Evolutionary conservation across 2,113 vertebrate species (phyloP).

Genomic region (Raja brachyura): DNA sequence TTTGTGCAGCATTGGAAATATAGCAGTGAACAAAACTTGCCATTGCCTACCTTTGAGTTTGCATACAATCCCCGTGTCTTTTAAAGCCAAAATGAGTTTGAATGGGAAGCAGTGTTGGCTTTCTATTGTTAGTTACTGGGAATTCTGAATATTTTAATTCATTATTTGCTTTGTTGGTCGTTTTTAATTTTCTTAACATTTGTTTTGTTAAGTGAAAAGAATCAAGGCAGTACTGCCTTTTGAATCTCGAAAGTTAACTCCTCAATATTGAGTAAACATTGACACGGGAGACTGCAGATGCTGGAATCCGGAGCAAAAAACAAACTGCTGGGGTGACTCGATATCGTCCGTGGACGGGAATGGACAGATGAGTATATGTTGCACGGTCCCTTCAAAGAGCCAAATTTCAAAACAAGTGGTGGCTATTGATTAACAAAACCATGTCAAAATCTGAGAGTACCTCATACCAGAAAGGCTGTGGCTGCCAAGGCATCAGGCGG

Average conservation of each 20-base stretch:
- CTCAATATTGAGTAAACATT: neutral
- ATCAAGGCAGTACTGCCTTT: neutral
- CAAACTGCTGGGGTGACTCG: no score
- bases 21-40: neutral
- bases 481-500: neutral
- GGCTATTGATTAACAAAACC: neutral
- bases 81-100: neutral
- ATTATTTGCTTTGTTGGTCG: neutral
- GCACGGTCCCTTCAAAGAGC: neutral
- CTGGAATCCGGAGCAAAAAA: no score
- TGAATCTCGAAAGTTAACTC: neutral
- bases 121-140: neutral
- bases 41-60: neutral
- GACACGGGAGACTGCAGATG: neutral
- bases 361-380: neutral
- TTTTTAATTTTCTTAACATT: conserved; percentile 16
- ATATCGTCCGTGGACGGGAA: no score
- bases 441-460: neutral
- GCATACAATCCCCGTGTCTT: neutral
- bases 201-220: neutral
- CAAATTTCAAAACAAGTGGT: neutral
- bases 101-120: neutral
- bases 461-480: neutral
- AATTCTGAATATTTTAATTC: neutral
- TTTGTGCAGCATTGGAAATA: neutral